phyloP scores from a whole-genome alignment of 2,113 vertebrate genomes.

The Phainopepla nitens region DNA sequence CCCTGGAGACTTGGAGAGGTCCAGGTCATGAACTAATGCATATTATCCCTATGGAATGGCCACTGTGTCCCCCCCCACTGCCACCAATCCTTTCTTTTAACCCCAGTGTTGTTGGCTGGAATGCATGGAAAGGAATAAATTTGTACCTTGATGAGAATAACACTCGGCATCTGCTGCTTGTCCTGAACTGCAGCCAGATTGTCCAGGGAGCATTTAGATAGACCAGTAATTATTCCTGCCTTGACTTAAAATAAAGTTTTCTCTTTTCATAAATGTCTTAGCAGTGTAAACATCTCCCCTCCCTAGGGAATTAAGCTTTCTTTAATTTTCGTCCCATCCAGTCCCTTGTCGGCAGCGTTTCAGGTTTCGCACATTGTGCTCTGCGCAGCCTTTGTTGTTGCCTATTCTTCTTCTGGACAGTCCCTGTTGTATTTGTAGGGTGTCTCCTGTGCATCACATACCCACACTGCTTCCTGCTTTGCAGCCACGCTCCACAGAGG shows the following conservation, averaged over 20 bases:
- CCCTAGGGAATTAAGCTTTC: neutral
- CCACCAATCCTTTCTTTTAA: neutral
- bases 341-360: neutral
- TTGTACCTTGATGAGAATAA: neutral
- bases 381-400: neutral
- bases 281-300: conserved; percentile 1
- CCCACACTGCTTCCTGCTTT: neutral
- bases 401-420: conserved; percentile 5
- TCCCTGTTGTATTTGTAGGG: conserved; percentile 29
- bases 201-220: neutral
- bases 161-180: neutral
- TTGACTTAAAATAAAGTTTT: neutral
- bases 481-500: neutral
- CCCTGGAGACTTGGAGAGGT: neutral
- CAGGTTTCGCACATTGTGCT: neutral
- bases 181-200: neutral
- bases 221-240: neutral
- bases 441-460: conserved; percentile 12
- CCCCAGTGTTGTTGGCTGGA: neutral
- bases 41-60: neutral
- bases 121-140: neutral
- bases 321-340: neutral
- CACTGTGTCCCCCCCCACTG: rapidly evolving
- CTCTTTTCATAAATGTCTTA: neutral
- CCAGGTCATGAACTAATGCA: neutral